Evolutionary conservation across 2,797 vertebrate species (phyloP).

Genomic region (Sarcophilus harrisii): DNA sequence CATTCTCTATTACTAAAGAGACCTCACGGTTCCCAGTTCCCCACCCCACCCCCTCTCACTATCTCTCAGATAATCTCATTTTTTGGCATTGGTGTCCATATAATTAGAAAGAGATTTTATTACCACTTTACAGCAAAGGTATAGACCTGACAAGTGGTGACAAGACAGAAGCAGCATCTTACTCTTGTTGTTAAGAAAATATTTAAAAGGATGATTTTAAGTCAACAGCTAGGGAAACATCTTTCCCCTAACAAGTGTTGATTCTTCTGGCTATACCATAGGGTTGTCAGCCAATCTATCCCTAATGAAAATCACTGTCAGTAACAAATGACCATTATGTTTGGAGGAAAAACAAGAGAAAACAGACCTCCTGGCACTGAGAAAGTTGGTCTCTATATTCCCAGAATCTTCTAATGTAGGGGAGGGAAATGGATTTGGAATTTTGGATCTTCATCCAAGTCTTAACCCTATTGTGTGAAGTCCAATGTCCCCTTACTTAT

Average conservation of each 20-base stretch:
- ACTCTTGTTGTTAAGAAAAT: slow-evolving; percentile 68
- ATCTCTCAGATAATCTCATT: slow-evolving; percentile 46
- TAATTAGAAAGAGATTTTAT: slow-evolving; percentile 71
- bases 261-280: slow-evolving; percentile 68
- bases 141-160: slow-evolving; percentile 79
- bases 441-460: neutral
- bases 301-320: slow-evolving; percentile 74
- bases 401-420: neutral
- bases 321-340: slow-evolving; percentile 68
- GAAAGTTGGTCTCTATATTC: slow-evolving; percentile 29
- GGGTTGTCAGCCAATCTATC: slow-evolving; percentile 67
- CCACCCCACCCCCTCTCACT: neutral
- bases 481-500: neutral
- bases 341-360: slow-evolving; percentile 57
- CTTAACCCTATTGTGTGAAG: neutral
- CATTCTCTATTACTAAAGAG: neutral
- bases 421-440: neutral
- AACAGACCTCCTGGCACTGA: slow-evolving; percentile 21
- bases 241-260: slow-evolving; percentile 55
- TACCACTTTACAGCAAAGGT: slow-evolving; percentile 74
- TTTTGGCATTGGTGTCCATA: slow-evolving; percentile 50
- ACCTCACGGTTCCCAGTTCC: neutral
- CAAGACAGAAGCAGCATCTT: slow-evolving; percentile 77
- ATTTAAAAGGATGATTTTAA: slow-evolving; percentile 75
- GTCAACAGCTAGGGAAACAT: slow-evolving; percentile 69